These are phyloP conservation scores for Orchesella flavescens DNA, from an alignment of 2,888 invertebrate species.

Conservation along the genomic window DNA sequence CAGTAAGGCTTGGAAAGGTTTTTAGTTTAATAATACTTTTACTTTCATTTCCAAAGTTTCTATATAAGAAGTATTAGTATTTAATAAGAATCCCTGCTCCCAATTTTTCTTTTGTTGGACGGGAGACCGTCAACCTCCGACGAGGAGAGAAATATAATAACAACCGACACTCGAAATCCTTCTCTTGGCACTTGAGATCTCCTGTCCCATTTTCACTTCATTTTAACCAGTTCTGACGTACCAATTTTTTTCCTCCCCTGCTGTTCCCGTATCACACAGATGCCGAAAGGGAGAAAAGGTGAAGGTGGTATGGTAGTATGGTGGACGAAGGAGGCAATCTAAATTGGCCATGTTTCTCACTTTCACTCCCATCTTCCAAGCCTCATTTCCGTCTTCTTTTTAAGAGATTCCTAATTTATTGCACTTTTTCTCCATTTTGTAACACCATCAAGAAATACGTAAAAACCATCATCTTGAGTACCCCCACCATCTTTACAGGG, in stretches of 20 bases:
- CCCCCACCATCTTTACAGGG: neutral
- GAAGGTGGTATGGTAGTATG: neutral
- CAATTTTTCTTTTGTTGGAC: no score
- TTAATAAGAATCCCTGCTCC: neutral
- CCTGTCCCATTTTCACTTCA: constrained; percentile 6
- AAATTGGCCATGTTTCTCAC: constrained; percentile 23
- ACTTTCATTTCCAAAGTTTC: no score
- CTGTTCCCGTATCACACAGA: no score
- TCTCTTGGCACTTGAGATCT: neutral
- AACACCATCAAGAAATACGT: constrained; percentile 3
- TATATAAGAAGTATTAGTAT: neutral
- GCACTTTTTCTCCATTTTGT: constrained; percentile 22
- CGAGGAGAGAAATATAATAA: no score
- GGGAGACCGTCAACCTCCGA: no score
- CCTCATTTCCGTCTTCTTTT: constrained; percentile 20
- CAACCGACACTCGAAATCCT: no score
- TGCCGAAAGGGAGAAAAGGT: no score
- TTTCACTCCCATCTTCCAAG: neutral
- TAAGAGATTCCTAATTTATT: constrained; percentile 46
- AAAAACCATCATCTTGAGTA: constrained; percentile 3
- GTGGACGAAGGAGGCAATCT: constrained; percentile 8
- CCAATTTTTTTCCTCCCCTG: constrained; percentile 10
- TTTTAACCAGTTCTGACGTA: constrained; percentile 13
- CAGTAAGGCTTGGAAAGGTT: no score
- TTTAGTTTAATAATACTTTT: no score